These are phyloP conservation scores for Ecdyonurus torrentis DNA, from an alignment of 2,888 invertebrate species.

Conservation along the genomic window DNA sequence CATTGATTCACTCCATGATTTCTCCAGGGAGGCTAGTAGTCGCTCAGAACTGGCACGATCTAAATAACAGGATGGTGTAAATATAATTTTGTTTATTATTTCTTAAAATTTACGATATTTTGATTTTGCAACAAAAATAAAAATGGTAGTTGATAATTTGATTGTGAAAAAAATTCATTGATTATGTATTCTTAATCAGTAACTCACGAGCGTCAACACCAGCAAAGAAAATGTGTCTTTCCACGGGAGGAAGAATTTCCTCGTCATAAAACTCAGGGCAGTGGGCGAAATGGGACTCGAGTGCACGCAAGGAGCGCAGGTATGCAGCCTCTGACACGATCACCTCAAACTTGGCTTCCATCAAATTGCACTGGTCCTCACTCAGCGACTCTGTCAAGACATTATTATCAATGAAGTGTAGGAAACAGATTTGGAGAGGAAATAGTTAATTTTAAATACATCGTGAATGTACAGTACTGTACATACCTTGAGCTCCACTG, in stretches of 20 bases:
- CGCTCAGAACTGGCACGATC: neutral
- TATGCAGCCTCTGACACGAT: neutral
- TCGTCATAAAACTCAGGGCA: neutral
- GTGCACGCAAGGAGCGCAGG: neutral
- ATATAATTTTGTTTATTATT: too few species aligned
- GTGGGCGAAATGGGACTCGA: neutral
- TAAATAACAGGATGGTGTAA: too few species aligned
- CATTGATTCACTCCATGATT: neutral
- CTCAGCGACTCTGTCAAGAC: too few species aligned
- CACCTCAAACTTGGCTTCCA: neutral
- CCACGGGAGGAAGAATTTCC: neutral
- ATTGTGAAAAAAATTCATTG: too few species aligned
- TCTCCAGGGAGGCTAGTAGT: neutral
- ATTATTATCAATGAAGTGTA: too few species aligned
- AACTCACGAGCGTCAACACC: neutral
- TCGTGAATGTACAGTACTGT: too few species aligned
- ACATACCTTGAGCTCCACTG: neutral
- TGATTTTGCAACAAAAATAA: too few species aligned
- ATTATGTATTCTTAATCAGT: too few species aligned
- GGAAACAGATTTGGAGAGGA: too few species aligned
- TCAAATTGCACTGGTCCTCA: neutral
- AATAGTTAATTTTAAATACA: too few species aligned
- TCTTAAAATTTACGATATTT: too few species aligned
- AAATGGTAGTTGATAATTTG: too few species aligned
- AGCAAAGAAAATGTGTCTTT: neutral